Evolutionary conservation across 1,140 invertebrate genomes (phyloP), one percentile per base, ranked within the genome.

Genomic region (Melitaea cinxia): DNA sequence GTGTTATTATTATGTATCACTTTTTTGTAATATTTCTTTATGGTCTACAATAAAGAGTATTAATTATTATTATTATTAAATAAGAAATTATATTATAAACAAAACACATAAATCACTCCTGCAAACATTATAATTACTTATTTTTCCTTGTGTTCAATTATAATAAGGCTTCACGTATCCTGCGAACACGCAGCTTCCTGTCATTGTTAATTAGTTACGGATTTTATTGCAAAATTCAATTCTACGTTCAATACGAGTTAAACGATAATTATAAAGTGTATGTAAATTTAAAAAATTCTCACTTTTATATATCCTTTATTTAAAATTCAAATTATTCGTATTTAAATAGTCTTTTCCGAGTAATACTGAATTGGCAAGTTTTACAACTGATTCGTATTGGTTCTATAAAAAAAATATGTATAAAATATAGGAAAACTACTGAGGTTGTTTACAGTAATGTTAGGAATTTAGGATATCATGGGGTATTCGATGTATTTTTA

Each of bases 181-280:
- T 7, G 35, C 12, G 5, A 7, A 42, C 37, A 23, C 17, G 42
- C 10, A n/a, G 42, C 4, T 47, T 47, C 42, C 42, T 47, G 12
- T 23, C n/a, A 39, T n/a, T 21, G 21, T 21, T 47, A 47, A 47
- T 47, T 47, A 2, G 15, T 17, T 47, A 9, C 42, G 42, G 42
- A 47, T 23, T 24, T 47, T 3, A 23, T 47, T 47, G 21, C 42
- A 23, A 47, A 47, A 47, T 47, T 21, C 23, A 47, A 47, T 47
- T 47, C 10, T 4, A 47, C 2, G 21, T 23, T 47, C 17, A 47
- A 47, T 47, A 24, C 2, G 14, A 23, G 9, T 9, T 47, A 5
- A 45, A 45, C 19, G 1, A 15, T 45, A 23, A 47, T 21, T 47
- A 47, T 1, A 47, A 23, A n/a, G 23, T 21, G 21, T 9, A 42